Evolutionary conservation across 2,113 vertebrate species (phyloP).

Genomic region (Rallus limicola): DNA sequence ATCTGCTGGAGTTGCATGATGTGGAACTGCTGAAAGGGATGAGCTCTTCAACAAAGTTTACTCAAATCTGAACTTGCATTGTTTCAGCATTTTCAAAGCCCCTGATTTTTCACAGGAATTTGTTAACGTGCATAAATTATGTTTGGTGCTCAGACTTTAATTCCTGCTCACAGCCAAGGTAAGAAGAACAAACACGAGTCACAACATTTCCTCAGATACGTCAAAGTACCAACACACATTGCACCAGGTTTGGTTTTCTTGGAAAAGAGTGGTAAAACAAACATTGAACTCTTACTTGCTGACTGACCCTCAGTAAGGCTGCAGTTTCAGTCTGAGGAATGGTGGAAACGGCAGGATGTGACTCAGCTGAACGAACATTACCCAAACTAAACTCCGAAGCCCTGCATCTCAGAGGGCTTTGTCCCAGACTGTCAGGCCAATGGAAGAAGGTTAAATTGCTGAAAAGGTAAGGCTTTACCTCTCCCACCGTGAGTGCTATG

Average conservation of each 20-base stretch:
- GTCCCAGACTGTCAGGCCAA: background rate
- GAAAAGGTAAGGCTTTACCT: background rate
- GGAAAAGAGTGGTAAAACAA: background rate
- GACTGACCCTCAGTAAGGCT: background rate
- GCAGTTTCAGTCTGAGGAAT: background rate
- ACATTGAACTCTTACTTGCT: background rate
- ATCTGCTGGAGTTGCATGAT: background rate
- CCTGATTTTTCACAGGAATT: background rate
- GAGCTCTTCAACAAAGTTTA: background rate
- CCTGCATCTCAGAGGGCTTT: background rate
- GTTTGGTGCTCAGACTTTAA: background rate
- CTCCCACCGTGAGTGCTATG: fast-evolving
- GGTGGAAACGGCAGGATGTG: background rate
- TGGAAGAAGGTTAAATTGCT: background rate
- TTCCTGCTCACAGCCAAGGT: background rate
- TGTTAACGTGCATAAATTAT: background rate
- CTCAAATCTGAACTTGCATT: background rate
- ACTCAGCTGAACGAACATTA: background rate
- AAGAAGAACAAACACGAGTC: background rate
- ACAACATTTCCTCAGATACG: background rate
- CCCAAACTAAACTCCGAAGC: background rate
- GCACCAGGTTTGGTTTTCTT: background rate
- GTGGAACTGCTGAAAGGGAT: background rate
- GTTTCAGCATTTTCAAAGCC: background rate
- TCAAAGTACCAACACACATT: background rate